Base-by-base conservation (phyloP, 2,113 vertebrate species). In the Erythrolamprus reginae region DNA sequence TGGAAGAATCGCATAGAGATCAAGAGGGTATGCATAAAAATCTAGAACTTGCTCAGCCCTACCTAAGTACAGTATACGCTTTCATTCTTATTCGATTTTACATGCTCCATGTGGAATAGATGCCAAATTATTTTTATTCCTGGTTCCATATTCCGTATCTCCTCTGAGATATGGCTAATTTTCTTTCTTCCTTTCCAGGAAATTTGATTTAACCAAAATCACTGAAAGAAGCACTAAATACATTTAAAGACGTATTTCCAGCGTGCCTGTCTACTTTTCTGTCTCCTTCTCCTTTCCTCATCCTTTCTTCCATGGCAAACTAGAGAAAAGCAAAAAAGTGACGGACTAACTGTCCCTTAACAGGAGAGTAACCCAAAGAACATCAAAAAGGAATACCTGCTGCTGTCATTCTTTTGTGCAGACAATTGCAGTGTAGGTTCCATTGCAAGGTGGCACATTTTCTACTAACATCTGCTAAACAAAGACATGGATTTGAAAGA, bases 211-310 rank as follows among this genome's bases (percentile, higher is more conserved):
- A 48, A 86, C 89, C 45, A 48, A 90, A 58, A 61, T 21, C 55
- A 77, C 12, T 4, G 17, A 91, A 90, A 23, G 51, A 51, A 93
- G 13, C 13, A 88, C 92, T 87, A 92, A 90, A 45, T 33, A 19
- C 89, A 0, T 12, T 88, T 45, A 53, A 47, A 77, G 7, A 38
- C 85, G 84, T 0, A 0, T 82, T 50, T 82, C 17, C 85, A 77
- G 33, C 33, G 88, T 92, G 93, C 51, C 65, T 91, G 6, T 84
- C 82, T 91, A 87, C n/a, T 89, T 91, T 47, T 88, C 89, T 93
- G 65, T 42, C 91, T 93, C 47, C 53, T 0, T 24, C 26, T 53
- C 21, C 91, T 70, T 15, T 91, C 89, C 92, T 94, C 89, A 70
- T 93, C 38, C 82, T 42, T 65, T 33, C 61, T 82, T n/a, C 19